phyloP scores from a whole-genome alignment of 2,888 invertebrate species.

The Dexiosoma caninum region DNA sequence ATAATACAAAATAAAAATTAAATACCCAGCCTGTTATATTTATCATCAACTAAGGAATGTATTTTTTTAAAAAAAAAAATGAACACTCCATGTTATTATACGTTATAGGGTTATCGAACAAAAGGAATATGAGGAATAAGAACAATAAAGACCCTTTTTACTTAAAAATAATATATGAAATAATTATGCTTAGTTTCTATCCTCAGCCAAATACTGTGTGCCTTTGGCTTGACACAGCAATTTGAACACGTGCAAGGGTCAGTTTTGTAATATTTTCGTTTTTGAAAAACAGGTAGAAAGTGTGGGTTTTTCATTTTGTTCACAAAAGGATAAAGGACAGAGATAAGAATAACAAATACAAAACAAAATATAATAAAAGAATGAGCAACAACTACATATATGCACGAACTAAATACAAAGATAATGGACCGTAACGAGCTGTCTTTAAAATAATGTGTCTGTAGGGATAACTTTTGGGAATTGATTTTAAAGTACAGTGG shows the following conservation, averaged over 20 bases:
- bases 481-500: constrained; percentile 9
- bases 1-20: neutral
- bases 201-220: constrained; percentile 32
- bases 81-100: constrained; percentile 13
- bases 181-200: constrained; percentile 24
- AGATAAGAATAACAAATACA: constrained; percentile 8
- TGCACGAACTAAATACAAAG: constrained; percentile 3
- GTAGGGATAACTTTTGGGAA: neutral
- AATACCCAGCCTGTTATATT: neutral
- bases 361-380: constrained; percentile 3
- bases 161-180: neutral
- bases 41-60: neutral
- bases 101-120: constrained; percentile 34
- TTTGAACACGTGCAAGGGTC: constrained; percentile 75
- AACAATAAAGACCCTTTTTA: constrained; percentile 27
- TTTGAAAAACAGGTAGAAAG: constrained; percentile 66
- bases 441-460: neutral
- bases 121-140: neutral
- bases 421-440: constrained; percentile 42
- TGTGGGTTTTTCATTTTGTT: neutral
- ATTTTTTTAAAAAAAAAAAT: neutral
- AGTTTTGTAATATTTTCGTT: constrained; percentile 52
- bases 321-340: neutral
- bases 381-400: neutral
- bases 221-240: constrained; percentile 57